Conservation (phyloP, 2,113 vertebrate species). For the Nanger granti region DNA sequence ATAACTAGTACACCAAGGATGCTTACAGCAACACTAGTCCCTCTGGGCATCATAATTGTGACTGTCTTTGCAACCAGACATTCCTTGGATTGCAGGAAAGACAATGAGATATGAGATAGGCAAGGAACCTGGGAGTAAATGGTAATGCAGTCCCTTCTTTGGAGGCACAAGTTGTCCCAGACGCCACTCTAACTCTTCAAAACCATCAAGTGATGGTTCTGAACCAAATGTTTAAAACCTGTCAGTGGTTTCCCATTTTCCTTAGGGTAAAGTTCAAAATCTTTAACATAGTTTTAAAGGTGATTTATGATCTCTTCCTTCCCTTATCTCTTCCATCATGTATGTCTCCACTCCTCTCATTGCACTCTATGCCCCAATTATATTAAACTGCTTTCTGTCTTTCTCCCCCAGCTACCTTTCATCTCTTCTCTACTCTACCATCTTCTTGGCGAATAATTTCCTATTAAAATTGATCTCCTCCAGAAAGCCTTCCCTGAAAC, state of each 20-base stretch:
- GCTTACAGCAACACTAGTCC: neutral
- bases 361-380: neutral
- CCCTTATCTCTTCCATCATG: neutral
- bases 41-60: slow-evolving; percentile 3
- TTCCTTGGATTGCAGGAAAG: neutral
- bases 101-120: neutral
- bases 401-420: neutral
- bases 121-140: neutral
- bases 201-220: neutral
- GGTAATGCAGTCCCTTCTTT: neutral
- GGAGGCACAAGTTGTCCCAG: neutral
- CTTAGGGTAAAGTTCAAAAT: neutral
- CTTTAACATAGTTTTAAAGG: neutral
- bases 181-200: neutral
- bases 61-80: neutral
- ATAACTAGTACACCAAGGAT: neutral
- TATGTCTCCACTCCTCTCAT: neutral
- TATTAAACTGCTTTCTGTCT: neutral
- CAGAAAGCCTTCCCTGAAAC: neutral
- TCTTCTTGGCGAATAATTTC: neutral
- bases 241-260: neutral
- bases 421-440: neutral
- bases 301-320: neutral
- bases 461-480: neutral
- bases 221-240: slow-evolving; percentile 1